A percentile compares a stretch with the other conserved stretches of the same genome.
Evolutionary conservation across 2,113 vertebrate species (phyloP).

Genomic region (Hypomesus transpacificus): DNA sequence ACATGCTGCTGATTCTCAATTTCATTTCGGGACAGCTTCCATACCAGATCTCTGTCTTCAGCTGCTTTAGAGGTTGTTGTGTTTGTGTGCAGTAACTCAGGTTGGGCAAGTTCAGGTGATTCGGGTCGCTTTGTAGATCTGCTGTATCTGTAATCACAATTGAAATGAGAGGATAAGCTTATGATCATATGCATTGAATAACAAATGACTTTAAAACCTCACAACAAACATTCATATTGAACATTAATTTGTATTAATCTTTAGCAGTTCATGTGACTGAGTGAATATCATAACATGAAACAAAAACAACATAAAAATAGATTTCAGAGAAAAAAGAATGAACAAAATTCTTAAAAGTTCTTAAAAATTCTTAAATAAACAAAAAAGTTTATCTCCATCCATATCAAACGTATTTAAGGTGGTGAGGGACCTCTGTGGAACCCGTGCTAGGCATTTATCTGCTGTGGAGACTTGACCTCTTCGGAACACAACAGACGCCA

Average conservation of each 20-base stretch:
- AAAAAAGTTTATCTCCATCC: background rate
- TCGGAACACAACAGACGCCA: background rate
- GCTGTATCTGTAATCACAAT: background rate
- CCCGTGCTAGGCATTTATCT: background rate
- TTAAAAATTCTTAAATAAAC: too few species aligned
- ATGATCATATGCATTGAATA: background rate
- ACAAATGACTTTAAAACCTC: background rate
- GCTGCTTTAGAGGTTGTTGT: constrained; percentile 16
- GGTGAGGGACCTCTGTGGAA: background rate
- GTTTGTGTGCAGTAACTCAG: constrained; percentile 18
- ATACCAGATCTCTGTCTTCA: constrained; percentile 10
- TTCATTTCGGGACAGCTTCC: background rate
- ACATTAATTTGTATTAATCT: background rate
- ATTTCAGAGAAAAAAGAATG: background rate
- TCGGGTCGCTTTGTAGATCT: constrained; percentile 17
- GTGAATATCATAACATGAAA: background rate
- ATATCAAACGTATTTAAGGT: background rate
- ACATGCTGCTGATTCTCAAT: constrained; percentile 8
- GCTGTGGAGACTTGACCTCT: background rate
- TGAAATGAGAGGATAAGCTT: too few species aligned
- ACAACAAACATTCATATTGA: background rate
- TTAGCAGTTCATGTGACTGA: too few species aligned
- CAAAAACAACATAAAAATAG: too few species aligned
- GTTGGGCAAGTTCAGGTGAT: constrained; percentile 13
- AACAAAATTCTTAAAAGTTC: too few species aligned